Base-by-base conservation (phyloP, 2,888 invertebrate genomes). In the Atherix ibis region DNA sequence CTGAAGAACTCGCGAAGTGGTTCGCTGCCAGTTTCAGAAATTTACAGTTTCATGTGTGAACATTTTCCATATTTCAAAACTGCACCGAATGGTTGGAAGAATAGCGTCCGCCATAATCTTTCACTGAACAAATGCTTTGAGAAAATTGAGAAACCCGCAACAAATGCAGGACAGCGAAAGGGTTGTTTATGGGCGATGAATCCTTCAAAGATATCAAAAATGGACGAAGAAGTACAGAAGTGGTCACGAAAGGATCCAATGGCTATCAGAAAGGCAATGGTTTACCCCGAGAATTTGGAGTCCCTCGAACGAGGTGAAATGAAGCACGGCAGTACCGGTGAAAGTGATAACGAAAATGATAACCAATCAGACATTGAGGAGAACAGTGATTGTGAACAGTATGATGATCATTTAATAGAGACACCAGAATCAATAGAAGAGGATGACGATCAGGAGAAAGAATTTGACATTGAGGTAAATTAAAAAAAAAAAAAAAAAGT, bases 51-150 rank as follows among this genome's bases (percentile, higher is more conserved):
- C 55, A 94, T 97, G 84, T 95, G 91, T 58, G 87, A 91, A 62
- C 92, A 97, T 59, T 97, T 97, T 56, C 97, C 97, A 1, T 97
- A 94, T 60, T 97, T 97, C 60, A 92, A 92, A 65, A 94, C 91
- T 2, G 97, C 97, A 8, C 95, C 94, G 15, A 88, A 83, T 54
- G 95, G 95, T 12, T 97, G 97, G 97, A 97, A 97, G 64, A 97
- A 97, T 58, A 95, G 95, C 4, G 95, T 97, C 2, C 70, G 97
- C 45, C 97, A 97, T 58, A 97, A 97, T 65, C 67, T 97, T 46
- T 94, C 92, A 45, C 63, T 97, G 47, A 97, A 97, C 65, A 95
- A 97, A 64, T 95, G 95, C 64, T 97, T 97, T 61, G 92, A 92
- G 53, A 97, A 97, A 62, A 92, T 95, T 42, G 94, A 95, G 53